phyloP scores from a whole-genome alignment of 2,888 invertebrate genomes.

The Tetragnatha montana region DNA sequence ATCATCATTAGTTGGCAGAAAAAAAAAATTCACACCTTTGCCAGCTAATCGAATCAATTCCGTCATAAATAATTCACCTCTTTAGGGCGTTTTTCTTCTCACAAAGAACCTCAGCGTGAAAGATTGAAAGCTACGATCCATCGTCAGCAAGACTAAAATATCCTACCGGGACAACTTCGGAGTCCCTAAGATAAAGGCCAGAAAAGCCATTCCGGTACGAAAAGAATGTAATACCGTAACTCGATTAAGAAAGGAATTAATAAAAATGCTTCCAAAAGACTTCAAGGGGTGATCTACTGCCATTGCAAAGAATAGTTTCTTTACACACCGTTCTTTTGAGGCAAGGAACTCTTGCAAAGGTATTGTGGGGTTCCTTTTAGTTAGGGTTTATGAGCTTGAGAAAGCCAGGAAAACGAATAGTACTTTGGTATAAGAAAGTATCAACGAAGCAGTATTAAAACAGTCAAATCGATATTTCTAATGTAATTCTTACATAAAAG shows the following conservation, averaged over 20 bases:
- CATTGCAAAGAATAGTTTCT: not conserved
- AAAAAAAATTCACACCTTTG: not conserved
- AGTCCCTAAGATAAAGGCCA: not conserved
- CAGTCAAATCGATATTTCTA: too few relatives aligned
- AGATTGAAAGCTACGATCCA: not conserved
- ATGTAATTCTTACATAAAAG: too few relatives aligned
- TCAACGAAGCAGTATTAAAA: too few relatives aligned
- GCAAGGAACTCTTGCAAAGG: too few relatives aligned
- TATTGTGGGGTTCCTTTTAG: too few relatives aligned
- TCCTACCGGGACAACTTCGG: not conserved
- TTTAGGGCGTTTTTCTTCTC: not conserved
- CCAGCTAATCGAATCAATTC: not conserved
- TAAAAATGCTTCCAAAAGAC: not conserved
- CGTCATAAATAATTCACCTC: not conserved
- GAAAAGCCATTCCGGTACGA: not conserved
- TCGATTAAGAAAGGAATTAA: not conserved
- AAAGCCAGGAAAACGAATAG: too few relatives aligned
- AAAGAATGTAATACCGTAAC: not conserved
- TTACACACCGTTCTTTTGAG: too few relatives aligned
- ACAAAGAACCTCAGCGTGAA: not conserved
- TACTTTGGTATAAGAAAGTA: too few relatives aligned
- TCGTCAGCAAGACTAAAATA: not conserved
- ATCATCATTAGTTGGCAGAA: too few relatives aligned
- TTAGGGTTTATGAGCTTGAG: too few relatives aligned
- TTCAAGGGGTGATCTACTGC: not conserved